Evolutionary conservation across 35 echinoderm and acorn worm species (phyloP).

Genomic region (Stichopus chloronotus): DNA sequence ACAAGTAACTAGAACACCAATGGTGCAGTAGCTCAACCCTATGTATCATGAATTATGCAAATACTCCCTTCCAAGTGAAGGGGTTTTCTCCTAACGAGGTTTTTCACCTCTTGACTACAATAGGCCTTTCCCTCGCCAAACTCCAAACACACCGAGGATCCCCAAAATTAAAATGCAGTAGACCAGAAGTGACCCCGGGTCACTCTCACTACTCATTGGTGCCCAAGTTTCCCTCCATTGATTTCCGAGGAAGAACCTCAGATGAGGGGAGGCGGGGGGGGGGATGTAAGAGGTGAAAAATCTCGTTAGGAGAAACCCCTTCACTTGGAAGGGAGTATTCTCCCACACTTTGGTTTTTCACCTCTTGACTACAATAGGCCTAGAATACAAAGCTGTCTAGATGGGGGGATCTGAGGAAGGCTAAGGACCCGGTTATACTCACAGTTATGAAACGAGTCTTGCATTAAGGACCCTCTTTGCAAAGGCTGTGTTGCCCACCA

Average conservation of each 20-base stretch:
- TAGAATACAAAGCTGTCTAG: too few species aligned
- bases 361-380: too few species aligned
- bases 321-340: too few species aligned
- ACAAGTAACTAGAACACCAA: too few species aligned
- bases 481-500: background rate
- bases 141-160: too few species aligned
- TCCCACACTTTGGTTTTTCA: too few species aligned
- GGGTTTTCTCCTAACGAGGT: too few species aligned
- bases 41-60: background rate
- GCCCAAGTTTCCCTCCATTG: conserved; percentile 13
- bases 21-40: background rate
- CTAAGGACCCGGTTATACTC: conserved; percentile 14
- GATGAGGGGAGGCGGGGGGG: background rate
- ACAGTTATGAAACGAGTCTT: background rate
- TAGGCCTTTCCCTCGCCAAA: too few species aligned
- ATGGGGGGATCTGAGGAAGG: background rate
- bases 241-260: background rate
- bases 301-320: too few species aligned
- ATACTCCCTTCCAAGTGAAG: background rate
- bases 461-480: background rate
- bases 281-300: background rate
- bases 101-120: too few species aligned
- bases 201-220: background rate
- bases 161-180: too few species aligned
- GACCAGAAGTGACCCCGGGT: too few species aligned